phyloP scores from a whole-genome alignment of 2,113 vertebrate genomes.

The Nesoenas mayeri region DNA sequence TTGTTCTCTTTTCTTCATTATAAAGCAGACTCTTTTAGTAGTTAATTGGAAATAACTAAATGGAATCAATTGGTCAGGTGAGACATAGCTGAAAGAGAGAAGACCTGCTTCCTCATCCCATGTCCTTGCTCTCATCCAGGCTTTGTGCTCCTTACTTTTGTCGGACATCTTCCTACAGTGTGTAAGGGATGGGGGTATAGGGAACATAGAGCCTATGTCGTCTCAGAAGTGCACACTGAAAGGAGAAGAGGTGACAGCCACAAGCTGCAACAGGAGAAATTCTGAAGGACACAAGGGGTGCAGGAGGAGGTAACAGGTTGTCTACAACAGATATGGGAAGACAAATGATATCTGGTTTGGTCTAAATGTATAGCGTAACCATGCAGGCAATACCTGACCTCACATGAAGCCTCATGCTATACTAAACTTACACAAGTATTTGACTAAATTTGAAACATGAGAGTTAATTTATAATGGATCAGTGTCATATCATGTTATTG shows the following conservation, averaged over 20 bases:
- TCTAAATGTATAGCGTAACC: not conserved
- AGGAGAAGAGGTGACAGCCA: not conserved
- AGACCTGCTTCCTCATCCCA: not conserved
- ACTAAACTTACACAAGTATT: not conserved
- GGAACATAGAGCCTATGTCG: not conserved
- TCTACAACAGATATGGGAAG: not conserved
- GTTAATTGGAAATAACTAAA: not conserved
- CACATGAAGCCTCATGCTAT: not conserved
- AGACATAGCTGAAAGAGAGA: not conserved
- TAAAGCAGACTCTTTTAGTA: not conserved
- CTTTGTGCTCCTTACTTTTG: not conserved
- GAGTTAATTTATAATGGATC: not conserved
- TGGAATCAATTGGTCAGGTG: not conserved
- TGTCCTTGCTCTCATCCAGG: not conserved
- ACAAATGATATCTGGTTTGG: not conserved
- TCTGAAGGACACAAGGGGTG: not conserved
- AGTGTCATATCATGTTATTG: not conserved
- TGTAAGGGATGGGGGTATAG: not conserved
- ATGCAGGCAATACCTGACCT: not conserved
- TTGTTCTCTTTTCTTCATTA: not conserved
- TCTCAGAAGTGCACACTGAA: not conserved
- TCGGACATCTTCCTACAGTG: not conserved
- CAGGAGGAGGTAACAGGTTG: not conserved
- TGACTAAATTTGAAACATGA: not conserved
- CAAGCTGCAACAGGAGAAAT: not conserved